Evolutionary conservation across 2,113 vertebrate genomes (phyloP), one percentile per base, ranked within the genome.

Genomic region (Heterochromis multidens): DNA sequence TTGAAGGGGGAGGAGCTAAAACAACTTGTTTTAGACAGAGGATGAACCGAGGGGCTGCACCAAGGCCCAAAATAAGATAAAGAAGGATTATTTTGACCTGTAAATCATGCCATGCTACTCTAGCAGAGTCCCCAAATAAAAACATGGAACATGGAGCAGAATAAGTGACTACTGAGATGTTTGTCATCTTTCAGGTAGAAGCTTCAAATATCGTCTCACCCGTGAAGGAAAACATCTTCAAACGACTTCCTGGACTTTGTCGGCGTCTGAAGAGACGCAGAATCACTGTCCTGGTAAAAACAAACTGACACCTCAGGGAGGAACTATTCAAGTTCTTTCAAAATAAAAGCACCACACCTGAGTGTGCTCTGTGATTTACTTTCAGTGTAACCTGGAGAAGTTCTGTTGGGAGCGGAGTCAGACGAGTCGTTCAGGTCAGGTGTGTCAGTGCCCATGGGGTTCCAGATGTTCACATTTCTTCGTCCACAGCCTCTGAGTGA

Each of bases 181-280:
- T 27, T 40, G 12, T 23, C 37, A 6, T 19, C 1, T 16, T 1
- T 33, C 83, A 91, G 88, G 65, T 78, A 2, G 33, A 61, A 0
- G 40, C 9, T 4, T 33, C 77, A 6, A 29, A 46, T 6, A 2
- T 27, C 1, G 2, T 3, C 40, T 2, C 17, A 4, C 11, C 74
- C 58, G 6, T 52, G 19, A 70, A 59, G 78, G 33, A 31, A 13
- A 35, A 9, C 3, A 7, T n/a, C 6, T n/a, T 59, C 33, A 31
- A n/a, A 14, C 80, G 93, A 62, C 92, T 95, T 70, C 93, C 93
- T 59, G 93, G 93, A 85, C 82, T 95, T 8, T 95, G 94, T 62
- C 80, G 79, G 3, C 93, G 94, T 1, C 80, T 95, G 80, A 94
- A 82, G 79, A 89, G 92, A 86, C 88, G 92, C 33, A 87, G 94